A percentile compares a stretch with the other conserved stretches of the same genome.
Conservation (phyloP, 2,888 invertebrate species). For the Dascillus cervinus region DNA sequence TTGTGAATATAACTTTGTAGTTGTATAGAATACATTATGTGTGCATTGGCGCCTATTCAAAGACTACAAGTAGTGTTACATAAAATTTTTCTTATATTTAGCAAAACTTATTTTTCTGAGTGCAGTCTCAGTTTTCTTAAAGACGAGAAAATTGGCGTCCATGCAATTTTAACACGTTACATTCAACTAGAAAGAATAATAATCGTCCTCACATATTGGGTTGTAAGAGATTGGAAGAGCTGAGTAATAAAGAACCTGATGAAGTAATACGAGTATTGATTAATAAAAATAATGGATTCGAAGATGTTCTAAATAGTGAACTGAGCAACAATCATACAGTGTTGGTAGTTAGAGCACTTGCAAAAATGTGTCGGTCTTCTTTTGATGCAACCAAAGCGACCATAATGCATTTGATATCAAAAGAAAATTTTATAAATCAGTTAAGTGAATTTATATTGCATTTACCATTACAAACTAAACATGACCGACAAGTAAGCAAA, state of each 20-base stretch:
- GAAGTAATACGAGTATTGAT: conserved; percentile 42
- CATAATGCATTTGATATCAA: conserved; percentile 17
- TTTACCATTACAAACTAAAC: conserved; percentile 14
- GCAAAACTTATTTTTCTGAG: too few species aligned
- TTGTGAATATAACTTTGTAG: too few species aligned
- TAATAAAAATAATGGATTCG: conserved; percentile 41
- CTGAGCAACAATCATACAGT: conserved; percentile 41
- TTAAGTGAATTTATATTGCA: conserved; percentile 19
- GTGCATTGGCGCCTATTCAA: too few species aligned
- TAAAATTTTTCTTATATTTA: too few species aligned
- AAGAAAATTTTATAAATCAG: conserved; percentile 19
- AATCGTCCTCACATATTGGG: too few species aligned
- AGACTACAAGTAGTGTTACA: too few species aligned
- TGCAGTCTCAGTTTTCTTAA: too few species aligned
- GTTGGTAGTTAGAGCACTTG: conserved; percentile 43
- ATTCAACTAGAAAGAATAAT: too few species aligned
- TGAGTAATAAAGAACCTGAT: conserved; percentile 40
- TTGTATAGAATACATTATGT: too few species aligned
- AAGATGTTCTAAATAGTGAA: conserved; percentile 39
- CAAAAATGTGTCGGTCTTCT: conserved; percentile 36
- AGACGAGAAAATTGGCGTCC: too few species aligned
- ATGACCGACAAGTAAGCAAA: conserved; percentile 15
- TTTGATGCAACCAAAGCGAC: conserved; percentile 18
- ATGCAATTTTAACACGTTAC: too few species aligned
- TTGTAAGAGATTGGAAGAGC: conserved; percentile 42